These are phyloP conservation scores for Podarcis siculus DNA, from an alignment of 2,797 vertebrate genomes.

Conservation along the genomic window DNA sequence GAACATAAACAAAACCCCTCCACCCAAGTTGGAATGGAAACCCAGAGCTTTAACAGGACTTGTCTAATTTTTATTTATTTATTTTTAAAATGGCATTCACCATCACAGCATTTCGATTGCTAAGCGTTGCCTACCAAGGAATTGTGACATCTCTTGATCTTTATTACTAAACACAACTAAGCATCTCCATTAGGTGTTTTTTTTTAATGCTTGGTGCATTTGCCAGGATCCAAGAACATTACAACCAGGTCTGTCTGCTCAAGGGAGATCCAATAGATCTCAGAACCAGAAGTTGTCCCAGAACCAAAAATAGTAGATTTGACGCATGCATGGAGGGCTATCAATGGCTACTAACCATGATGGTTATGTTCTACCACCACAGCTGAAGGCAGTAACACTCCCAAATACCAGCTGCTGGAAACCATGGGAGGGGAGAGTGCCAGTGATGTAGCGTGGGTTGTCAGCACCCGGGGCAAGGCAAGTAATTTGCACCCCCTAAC, in stretches of 20 bases:
- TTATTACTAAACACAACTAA: slow-evolving; percentile 45
- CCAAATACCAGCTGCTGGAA: too few relatives aligned
- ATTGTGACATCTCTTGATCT: slow-evolving; percentile 67
- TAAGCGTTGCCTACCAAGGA: slow-evolving; percentile 41
- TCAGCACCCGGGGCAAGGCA: too few relatives aligned
- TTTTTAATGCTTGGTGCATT: not conserved
- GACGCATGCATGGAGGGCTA: too few relatives aligned
- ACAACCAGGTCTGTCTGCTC: not conserved
- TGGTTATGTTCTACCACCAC: too few relatives aligned
- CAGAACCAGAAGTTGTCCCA: too few relatives aligned
- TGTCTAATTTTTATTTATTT: slow-evolving; percentile 42
- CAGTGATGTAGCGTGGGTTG: too few relatives aligned
- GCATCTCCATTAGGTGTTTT: slow-evolving; percentile 28
- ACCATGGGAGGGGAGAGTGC: too few relatives aligned
- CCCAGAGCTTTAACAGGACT: slow-evolving; percentile 44
- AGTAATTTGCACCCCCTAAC: too few relatives aligned
- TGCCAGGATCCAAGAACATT: not conserved
- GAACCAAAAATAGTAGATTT: too few relatives aligned
- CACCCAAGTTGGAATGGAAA: slow-evolving; percentile 63
- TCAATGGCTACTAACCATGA: too few relatives aligned
- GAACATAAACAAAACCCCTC: slow-evolving; percentile 62
- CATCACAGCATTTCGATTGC: slow-evolving; percentile 25
- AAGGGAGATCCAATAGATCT: not conserved
- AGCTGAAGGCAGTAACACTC: too few relatives aligned
- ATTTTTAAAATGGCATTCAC: slow-evolving; percentile 30